phyloP scores from a whole-genome alignment of 2,797 vertebrate genomes.

The Pristis pectinata region DNA sequence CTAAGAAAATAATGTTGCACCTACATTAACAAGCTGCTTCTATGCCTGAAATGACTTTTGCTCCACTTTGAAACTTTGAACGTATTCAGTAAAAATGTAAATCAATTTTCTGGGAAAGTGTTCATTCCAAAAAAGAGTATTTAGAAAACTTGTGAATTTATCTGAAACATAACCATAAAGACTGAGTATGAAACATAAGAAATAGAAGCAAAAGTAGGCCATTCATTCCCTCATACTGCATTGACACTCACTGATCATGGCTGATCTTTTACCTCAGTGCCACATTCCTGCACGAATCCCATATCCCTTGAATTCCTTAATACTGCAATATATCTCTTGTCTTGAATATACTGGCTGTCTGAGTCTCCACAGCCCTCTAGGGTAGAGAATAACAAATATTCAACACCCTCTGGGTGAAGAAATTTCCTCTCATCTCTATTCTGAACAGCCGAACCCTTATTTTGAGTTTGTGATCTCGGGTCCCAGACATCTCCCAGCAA shows the following conservation, averaged over 20 bases:
- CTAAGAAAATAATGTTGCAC: background rate
- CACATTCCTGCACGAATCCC: background rate
- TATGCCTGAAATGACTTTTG: background rate
- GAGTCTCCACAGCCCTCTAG: background rate
- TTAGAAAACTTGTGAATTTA: background rate
- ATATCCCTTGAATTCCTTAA: background rate
- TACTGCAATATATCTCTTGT: background rate
- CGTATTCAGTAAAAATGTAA: background rate
- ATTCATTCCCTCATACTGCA: background rate
- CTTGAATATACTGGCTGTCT: background rate
- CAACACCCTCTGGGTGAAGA: background rate
- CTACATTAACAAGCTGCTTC: background rate
- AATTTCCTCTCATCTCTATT: background rate
- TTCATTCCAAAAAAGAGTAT: background rate
- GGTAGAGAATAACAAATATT: too few relatives aligned
- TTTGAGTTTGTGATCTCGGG: background rate
- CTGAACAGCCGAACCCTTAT: background rate
- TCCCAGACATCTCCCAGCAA: background rate
- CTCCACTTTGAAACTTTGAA: background rate
- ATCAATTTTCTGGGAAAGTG: background rate
- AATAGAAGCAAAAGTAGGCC: background rate
- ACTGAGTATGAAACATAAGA: too few relatives aligned
- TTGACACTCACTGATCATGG: background rate
- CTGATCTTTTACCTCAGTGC: background rate
- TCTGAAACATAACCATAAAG: background rate